Evolutionary conservation across 1,140 invertebrate genomes (phyloP).

Genomic region (Hyles vespertilio): DNA sequence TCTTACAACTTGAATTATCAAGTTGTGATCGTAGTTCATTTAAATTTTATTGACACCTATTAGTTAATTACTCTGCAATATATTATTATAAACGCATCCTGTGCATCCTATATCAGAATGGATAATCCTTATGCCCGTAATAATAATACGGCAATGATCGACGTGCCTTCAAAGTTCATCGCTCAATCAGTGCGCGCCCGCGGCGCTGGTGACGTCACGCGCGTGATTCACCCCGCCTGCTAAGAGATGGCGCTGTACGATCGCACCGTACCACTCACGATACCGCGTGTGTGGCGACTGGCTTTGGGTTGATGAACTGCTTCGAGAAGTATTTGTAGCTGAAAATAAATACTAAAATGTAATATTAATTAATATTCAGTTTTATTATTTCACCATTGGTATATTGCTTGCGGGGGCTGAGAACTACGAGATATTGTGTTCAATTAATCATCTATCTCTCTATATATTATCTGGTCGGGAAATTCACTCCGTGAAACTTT

Average conservation of each 20-base stretch:
- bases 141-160: slow-evolving; percentile 62
- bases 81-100: slow-evolving; percentile 11
- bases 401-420: too few relatives aligned
- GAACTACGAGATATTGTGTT: too few relatives aligned
- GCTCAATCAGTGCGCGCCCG: slow-evolving; percentile 54
- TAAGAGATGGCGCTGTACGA: slow-evolving; percentile 59
- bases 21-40: too few relatives aligned
- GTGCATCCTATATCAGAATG: slow-evolving; percentile 50
- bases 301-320: slow-evolving; percentile 3
- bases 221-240: slow-evolving; percentile 60
- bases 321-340: neutral
- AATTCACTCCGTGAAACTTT: too few relatives aligned
- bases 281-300: slow-evolving; percentile 26
- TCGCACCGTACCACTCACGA: slow-evolving; percentile 24
- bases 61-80: too few relatives aligned
- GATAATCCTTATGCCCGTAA: slow-evolving; percentile 54
- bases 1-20: too few relatives aligned
- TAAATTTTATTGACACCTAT: too few relatives aligned
- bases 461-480: too few relatives aligned
- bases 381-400: too few relatives aligned
- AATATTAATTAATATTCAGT: too few relatives aligned
- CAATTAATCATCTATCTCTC: too few relatives aligned
- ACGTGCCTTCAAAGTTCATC: slow-evolving; percentile 58
- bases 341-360: too few relatives aligned
- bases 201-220: slow-evolving; percentile 50